These are phyloP conservation scores for human DNA, from an alignment of 2,113 vertebrate species.

Conservation along the genomic window DNA sequence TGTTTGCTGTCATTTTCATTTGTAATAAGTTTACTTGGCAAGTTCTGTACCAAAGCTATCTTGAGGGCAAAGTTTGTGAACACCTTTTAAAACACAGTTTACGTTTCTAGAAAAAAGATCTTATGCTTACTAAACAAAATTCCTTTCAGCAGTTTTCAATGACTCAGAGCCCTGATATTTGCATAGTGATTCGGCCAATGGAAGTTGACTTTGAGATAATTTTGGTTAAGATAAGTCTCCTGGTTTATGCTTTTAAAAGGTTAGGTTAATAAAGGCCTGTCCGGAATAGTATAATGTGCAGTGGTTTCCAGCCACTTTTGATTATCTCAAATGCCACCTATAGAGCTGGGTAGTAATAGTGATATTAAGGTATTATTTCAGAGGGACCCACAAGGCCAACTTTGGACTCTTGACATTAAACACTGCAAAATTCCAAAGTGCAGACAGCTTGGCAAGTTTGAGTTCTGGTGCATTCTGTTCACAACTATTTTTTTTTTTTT, in stretches of 20 bases:
- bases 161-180: slow-evolving; percentile 59
- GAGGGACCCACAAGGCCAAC: slow-evolving; percentile 28
- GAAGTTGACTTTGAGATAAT: slow-evolving; percentile 4
- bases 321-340: background rate
- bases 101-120: slow-evolving; percentile 45
- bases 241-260: background rate
- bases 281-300: background rate
- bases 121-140: background rate
- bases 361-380: background rate
- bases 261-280: slow-evolving; percentile 32
- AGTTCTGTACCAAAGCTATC: background rate
- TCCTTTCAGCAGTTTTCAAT: slow-evolving; percentile 19
- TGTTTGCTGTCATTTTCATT: background rate
- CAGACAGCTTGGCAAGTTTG: slow-evolving; percentile 74
- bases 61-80: slow-evolving; percentile 1
- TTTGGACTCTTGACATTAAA: slow-evolving; percentile 73
- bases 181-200: slow-evolving; percentile 55
- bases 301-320: background rate
- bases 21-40: background rate
- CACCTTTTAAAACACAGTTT: background rate
- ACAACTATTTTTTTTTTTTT: slow-evolving; percentile 54
- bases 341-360: background rate
- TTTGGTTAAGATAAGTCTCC: slow-evolving; percentile 22
- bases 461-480: slow-evolving; percentile 76
- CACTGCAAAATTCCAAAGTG: slow-evolving; percentile 73